These are phyloP conservation scores for Bubo blakistoni DNA, from an alignment of 2,113 vertebrate genomes.

Conservation along the genomic window DNA sequence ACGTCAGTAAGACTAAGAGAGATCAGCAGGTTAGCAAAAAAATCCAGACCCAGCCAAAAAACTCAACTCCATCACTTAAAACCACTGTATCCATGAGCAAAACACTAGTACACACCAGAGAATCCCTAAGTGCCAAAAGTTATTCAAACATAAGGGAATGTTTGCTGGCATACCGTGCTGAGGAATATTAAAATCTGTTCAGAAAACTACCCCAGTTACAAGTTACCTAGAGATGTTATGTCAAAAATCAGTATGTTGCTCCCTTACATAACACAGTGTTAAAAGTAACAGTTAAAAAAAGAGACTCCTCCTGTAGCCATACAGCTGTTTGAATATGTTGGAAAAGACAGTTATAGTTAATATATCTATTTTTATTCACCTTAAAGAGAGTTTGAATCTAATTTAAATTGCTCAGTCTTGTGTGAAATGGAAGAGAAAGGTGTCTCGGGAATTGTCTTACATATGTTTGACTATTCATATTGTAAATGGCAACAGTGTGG, in stretches of 20 bases:
- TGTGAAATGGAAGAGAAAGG: neutral
- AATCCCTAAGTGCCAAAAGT: neutral
- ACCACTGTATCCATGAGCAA: neutral
- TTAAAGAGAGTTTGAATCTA: conserved; percentile 29
- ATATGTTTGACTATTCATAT: conserved; percentile 1
- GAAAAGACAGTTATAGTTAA: neutral
- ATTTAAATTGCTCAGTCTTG: conserved; percentile 33
- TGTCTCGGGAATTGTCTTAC: neutral
- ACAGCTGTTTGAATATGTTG: neutral
- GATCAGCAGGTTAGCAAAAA: neutral
- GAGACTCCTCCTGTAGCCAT: neutral
- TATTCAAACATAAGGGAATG: neutral
- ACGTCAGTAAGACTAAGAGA: neutral
- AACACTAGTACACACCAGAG: neutral
- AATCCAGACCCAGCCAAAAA: neutral
- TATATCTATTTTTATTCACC: conserved; percentile 46
- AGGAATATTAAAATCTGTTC: neutral
- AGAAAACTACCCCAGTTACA: neutral
- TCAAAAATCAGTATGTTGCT: neutral
- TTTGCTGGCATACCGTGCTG: neutral
- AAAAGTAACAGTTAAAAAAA: neutral
- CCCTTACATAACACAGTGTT: neutral
- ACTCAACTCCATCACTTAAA: neutral
- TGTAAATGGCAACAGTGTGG: conserved; percentile 41
- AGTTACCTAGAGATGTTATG: neutral